A percentile compares a stretch with the other conserved stretches of the same genome.
phyloP scores from a whole-genome alignment of 2,113 vertebrate genomes.

The Callipepla californica region DNA sequence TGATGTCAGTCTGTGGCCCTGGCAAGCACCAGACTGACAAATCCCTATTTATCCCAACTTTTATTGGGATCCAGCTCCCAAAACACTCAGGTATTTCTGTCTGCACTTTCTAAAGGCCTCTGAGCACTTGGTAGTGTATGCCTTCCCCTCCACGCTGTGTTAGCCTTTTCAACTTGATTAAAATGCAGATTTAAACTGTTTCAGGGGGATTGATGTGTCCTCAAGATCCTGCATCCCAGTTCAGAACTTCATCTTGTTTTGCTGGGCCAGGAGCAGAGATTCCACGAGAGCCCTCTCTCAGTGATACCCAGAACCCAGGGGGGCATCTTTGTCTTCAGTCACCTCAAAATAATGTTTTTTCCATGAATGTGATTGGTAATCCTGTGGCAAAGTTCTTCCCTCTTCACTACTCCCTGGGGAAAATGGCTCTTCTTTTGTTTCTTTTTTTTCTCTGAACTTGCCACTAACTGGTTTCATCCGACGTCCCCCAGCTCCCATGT shows the following conservation, averaged over 20 bases:
- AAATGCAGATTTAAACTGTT: neutral
- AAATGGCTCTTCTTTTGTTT: neutral
- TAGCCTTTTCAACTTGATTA: rapidly evolving
- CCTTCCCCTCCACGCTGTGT: neutral
- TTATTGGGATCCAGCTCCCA: neutral
- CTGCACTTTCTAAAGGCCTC: neutral
- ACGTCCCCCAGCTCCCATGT: neutral
- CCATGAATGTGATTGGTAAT: neutral
- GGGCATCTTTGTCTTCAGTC: neutral
- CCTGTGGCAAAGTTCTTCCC: neutral
- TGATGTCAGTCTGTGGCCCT: slow-evolving; percentile 1
- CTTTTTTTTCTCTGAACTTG: neutral
- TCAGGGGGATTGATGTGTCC: rapidly evolving
- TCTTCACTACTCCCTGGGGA: neutral
- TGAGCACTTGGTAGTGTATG: neutral
- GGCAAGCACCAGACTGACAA: neutral
- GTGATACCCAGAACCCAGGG: neutral
- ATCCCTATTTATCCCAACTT: neutral
- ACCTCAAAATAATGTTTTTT: neutral
- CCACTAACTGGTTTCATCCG: slow-evolving; percentile 55
- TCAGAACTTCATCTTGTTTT: neutral
- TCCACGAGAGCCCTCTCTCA: neutral
- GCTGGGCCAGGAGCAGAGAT: neutral
- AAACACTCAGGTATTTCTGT: neutral
- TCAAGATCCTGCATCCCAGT: rapidly evolving